Evolutionary conservation across 1,140 invertebrate species (phyloP), one percentile per base, ranked within the genome.

Genomic region (Meloidogyne floridensis): DNA sequence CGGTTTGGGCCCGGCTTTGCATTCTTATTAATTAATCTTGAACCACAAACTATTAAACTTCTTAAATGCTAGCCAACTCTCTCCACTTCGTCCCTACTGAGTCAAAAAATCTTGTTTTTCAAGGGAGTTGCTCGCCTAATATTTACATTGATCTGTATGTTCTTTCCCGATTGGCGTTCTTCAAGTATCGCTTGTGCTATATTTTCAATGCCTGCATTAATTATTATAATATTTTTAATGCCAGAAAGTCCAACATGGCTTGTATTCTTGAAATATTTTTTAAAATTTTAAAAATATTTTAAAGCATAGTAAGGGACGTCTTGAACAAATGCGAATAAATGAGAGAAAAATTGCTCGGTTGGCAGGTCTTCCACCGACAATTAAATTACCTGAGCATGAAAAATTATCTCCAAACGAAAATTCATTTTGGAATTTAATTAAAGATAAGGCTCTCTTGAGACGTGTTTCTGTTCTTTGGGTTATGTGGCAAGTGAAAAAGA

Each of bases 211-310:
- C 88, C 88, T 42, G 83, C 83, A 13, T 59, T 90, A 13, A 42
- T 90, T 1, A 86, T 90, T 69, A 80, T 89, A 3, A 78, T 89
- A 54, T 89, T 89, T 72, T 69, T 89, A 15, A 85, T 90, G 20
- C 88, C 88, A 5, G 88, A 89, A 80, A 87, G 86, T 83, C 88
- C 88, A 18, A 89, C 87, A 15, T 89, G 89, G 89, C 83, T 85
- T 18, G 78, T 86, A 53, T 81, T 73, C 65, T 82, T 75, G 10
- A 80, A 80, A 71, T 72, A 32, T 15, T 32, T 54, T 2, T 54
- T 47, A 5, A 47, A 7, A 47, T 47, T 56, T 81, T 59, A 54
- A 20, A 84, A 20, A 59, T 10, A n/a, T 43, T 53, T 72, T 73
- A 43, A 71, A 77, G 59, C 71, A 80, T 72, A 80, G 75, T 43